Percentiles rank a stretch among this genome's conserved stretches.
Evolutionary conservation across 2,113 vertebrate species (phyloP).

Genomic region (Vulpes vulpes): DNA sequence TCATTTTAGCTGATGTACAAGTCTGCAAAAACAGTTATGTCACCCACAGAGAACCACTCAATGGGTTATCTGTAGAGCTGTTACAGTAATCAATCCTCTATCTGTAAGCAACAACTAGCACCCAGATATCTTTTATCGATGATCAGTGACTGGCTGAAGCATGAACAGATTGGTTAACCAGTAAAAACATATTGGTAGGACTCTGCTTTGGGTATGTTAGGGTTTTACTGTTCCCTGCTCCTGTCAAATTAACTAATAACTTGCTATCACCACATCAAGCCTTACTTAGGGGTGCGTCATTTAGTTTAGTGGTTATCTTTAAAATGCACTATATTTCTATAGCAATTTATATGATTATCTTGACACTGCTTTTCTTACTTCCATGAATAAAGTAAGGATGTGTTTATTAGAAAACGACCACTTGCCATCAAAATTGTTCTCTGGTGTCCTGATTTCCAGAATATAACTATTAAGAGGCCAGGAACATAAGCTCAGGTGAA

Average conservation of each 20-base stretch:
- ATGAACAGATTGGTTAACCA: background rate
- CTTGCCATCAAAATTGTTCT: constrained; percentile 2
- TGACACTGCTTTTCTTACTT: background rate
- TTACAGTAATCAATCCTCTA: background rate
- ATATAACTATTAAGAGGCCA: background rate
- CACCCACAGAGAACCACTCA: background rate
- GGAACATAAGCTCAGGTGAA: background rate
- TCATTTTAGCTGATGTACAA: background rate
- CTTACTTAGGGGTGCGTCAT: background rate
- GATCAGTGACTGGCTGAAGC: constrained; percentile 9
- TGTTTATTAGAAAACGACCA: background rate
- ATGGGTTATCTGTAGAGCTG: background rate
- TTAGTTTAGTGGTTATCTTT: background rate
- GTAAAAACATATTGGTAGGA: background rate
- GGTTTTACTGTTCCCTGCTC: background rate
- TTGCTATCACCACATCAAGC: background rate
- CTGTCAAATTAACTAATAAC: constrained; percentile 13
- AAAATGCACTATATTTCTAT: background rate
- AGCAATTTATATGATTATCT: background rate
- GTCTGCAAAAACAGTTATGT: background rate
- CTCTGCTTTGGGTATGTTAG: background rate
- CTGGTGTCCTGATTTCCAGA: background rate
- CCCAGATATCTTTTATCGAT: background rate
- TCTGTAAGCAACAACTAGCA: background rate
- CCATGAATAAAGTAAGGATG: background rate